phyloP scores from a whole-genome alignment of 2,797 vertebrate species.

The Gallinago nigripennis region DNA sequence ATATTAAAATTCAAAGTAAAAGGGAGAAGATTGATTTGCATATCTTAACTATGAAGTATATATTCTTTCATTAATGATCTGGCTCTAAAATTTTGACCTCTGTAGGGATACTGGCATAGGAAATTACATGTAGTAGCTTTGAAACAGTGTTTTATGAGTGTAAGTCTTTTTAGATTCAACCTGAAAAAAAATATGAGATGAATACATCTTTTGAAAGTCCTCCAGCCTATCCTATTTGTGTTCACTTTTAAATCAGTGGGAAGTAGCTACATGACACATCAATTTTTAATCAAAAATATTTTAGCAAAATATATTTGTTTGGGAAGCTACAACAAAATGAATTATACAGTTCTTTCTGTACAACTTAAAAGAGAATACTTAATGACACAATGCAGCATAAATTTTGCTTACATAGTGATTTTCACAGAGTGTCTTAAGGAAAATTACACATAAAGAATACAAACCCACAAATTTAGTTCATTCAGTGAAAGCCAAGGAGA shows the following conservation, averaged over 20 bases:
- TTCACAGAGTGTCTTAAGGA: conserved; percentile 60
- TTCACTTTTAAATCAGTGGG: conserved; percentile 28
- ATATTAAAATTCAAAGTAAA: background rate
- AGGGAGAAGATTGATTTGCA: background rate
- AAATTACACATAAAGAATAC: conserved; percentile 47
- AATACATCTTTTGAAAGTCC: background rate
- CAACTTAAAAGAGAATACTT: conserved; percentile 55
- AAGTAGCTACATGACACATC: conserved; percentile 9
- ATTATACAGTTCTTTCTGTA: conserved; percentile 52
- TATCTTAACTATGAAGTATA: background rate
- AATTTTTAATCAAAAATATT: conserved; percentile 58
- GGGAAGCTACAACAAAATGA: conserved; percentile 40
- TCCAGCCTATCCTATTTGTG: background rate
- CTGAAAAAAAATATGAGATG: background rate
- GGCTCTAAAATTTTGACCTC: background rate
- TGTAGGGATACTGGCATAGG: background rate
- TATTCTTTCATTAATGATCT: background rate
- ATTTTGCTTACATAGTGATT: conserved; percentile 56
- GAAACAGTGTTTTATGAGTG: background rate
- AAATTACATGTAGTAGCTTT: background rate
- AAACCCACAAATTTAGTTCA: conserved; percentile 48
- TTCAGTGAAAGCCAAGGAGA: conserved; percentile 29
- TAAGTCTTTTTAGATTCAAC: background rate
- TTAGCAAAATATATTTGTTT: conserved; percentile 56
- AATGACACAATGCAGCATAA: conserved; percentile 43